Base-by-base conservation (phyloP, 2,888 invertebrate species). In the Seira sanloemensis region DNA sequence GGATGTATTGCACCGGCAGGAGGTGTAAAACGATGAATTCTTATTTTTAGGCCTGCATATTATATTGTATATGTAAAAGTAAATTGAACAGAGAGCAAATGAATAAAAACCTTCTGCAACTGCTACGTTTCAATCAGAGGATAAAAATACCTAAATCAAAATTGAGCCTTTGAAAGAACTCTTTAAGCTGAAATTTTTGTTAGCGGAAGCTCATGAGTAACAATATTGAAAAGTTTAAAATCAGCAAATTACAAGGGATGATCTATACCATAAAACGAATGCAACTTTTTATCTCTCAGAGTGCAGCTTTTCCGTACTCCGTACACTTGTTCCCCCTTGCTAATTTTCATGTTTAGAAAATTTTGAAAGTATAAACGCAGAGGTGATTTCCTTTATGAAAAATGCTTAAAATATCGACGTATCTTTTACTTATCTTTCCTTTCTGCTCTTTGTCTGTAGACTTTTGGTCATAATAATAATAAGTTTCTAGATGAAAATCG, bases 401-500 rank as follows among this genome's bases (percentile, higher is more conserved):
- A n/a, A n/a, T n/a, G n/a, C n/a, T n/a, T n/a, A n/a, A n/a, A n/a
- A n/a, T n/a, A n/a, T n/a, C n/a, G n/a, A n/a, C n/a, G n/a, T n/a
- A n/a, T n/a, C n/a, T n/a, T n/a, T n/a, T n/a, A n/a, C n/a, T n/a
- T n/a, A n/a, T 37, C 37, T 37, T 37, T 37, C 37, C 37, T 37
- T 37, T 37, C 12, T 37, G 37, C 37, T 37, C 37, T 37, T 37
- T 37, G 12, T n/a, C n/a, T n/a, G 37, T n/a, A 37, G 37, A 37
- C 12, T 37, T 37, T 37, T 37, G 37, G 37, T 7, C 12, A 12
- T 12, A n/a, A 37, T 37, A 5, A 37, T 37, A 9, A 37, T 37
- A 58, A 58, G 58, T 58, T 58, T 58, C 58, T 58, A 58, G 58
- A 58, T 58, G 58, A 58, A 58, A 9, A 58, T 58, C n/a, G 58